phyloP scores from a whole-genome alignment of 2,797 vertebrate genomes.

The Trachops cirrhosus region DNA sequence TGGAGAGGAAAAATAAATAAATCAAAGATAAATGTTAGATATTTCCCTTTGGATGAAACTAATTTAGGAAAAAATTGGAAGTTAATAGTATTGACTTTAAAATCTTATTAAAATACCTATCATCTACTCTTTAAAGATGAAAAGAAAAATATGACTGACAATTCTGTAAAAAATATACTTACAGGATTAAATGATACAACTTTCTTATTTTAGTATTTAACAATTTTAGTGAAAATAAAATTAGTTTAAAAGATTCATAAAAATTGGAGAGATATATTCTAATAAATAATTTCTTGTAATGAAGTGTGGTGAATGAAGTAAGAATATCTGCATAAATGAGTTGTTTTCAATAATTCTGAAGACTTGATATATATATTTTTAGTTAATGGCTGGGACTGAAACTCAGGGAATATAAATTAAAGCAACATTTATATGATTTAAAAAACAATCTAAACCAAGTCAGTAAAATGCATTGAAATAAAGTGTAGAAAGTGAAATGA shows the following conservation, averaged over 20 bases:
- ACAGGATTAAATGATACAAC: neutral
- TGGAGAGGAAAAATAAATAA: conserved; percentile 58
- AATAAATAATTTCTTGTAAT: conserved; percentile 49
- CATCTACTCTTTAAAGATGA: neutral
- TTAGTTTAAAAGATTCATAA: conserved; percentile 26
- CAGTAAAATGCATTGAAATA: conserved; percentile 67
- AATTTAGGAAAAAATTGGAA: neutral
- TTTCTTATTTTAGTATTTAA: conserved; percentile 38
- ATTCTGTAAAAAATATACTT: neutral
- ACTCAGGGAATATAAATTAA: conserved; percentile 44
- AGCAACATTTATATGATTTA: conserved; percentile 5
- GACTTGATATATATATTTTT: neutral
- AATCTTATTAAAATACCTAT: conserved; percentile 25
- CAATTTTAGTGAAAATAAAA: conserved; percentile 44
- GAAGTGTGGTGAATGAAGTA: neutral
- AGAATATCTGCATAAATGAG: neutral
- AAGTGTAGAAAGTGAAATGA: conserved; percentile 64
- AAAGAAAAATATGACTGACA: conserved; percentile 10
- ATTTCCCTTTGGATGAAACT: conserved; percentile 23
- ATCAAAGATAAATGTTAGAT: conserved; percentile 31
- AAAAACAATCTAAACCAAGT: neutral
- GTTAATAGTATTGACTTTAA: neutral
- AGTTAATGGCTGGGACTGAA: conserved; percentile 20
- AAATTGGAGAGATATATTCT: neutral
- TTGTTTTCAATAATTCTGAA: conserved; percentile 14